Percentiles rank a stretch among this genome's conserved stretches.
These are phyloP conservation scores for Trialeurodes vaporariorum DNA, from an alignment of 1,140 invertebrate genomes.

Conservation along the genomic window DNA sequence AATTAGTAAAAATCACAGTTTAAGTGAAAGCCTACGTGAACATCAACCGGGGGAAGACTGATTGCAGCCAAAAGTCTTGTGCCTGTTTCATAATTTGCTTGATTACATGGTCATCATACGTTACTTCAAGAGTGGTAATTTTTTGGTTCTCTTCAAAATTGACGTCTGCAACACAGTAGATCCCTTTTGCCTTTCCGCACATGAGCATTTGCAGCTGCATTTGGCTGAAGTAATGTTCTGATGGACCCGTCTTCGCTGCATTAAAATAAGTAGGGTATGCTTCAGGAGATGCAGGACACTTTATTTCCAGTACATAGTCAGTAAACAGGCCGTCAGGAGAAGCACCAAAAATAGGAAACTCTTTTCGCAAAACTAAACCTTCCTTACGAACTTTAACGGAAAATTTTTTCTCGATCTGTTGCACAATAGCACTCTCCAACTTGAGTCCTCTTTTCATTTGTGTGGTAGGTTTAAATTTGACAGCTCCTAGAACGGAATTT, in stretches of 20 bases:
- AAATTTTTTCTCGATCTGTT: slow-evolving; percentile 5
- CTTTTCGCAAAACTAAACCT: slow-evolving; percentile 20
- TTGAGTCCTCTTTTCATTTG: slow-evolving; percentile 5
- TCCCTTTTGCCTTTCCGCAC: slow-evolving; percentile 31
- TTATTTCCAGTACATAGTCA: slow-evolving; percentile 38
- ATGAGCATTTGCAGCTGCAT: slow-evolving; percentile 40
- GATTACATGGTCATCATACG: too few species aligned
- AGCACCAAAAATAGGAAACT: slow-evolving; percentile 30
- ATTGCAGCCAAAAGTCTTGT: not conserved
- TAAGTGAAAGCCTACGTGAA: too few species aligned
- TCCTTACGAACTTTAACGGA: slow-evolving; percentile 14
- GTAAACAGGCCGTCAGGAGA: slow-evolving; percentile 37
- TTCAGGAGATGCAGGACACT: slow-evolving; percentile 34
- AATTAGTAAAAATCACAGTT: too few species aligned
- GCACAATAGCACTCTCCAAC: slow-evolving; percentile 8
- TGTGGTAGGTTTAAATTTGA: not conserved
- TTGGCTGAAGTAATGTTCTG: slow-evolving; percentile 36
- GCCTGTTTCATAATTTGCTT: not conserved
- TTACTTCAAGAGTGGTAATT: too few species aligned
- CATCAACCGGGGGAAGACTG: not conserved
- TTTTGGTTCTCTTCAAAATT: slow-evolving; percentile 27
- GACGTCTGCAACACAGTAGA: slow-evolving; percentile 28
- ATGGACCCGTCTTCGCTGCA: slow-evolving; percentile 28
- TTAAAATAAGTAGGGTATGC: slow-evolving; percentile 33
- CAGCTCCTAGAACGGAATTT: slow-evolving; percentile 3